Base-by-base conservation (phyloP, 2,888 invertebrate genomes). In the Acrocyrtus sp. region DNA sequence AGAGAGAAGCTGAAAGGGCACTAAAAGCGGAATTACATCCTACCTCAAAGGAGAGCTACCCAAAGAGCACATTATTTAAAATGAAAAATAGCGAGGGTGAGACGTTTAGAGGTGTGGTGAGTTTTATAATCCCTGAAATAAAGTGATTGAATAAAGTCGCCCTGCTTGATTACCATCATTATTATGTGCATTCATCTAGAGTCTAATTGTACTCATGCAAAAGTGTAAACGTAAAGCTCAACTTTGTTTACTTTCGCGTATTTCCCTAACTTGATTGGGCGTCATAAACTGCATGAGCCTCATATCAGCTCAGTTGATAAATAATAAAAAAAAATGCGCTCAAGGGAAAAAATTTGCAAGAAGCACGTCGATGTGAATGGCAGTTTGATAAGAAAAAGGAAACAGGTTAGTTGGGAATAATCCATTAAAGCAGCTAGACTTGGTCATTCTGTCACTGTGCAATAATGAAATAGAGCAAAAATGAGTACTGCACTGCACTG, bases 371-470 rank as follows among this genome's bases (percentile, higher is more conserved):
- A n/a, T n/a, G n/a, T n/a, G n/a, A n/a, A n/a, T n/a, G n/a, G n/a
- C n/a, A n/a, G n/a, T n/a, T n/a, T n/a, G n/a, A n/a, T 26, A n/a
- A 22, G 50, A 50, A 22, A n/a, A 29, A 34, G 61, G 48, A 48
- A 60, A 48, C 60, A 60, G 60, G 60, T 60, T 61, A 29, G 41
- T 21, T 47, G 8, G 5, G 45, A n/a, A n/a, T n/a, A 34, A 34
- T 34, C 34, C 34, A 34, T 34, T 34, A 34, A 12, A 12, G 34
- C 34, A 34, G 12, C 12, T 12, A 34, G 5, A 53, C 57, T 66
- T 66, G 67, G 67, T 67, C 67, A 67, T 48, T 67, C 67, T 67
- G 67, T 58, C 67, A 67, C 26, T 67, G 39, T 67, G 58, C 51
- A 34, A 34, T 34, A 34, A 34, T 34, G 34, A 34, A 34, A 34